Evolutionary conservation across 2,113 vertebrate genomes (phyloP).

Genomic region (Xenopus tropicalis): UCB_Xtro_10.0 CM004443.2:141789501-141790000

Average conservation of each 20-base stretch:
- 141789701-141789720: not conserved
- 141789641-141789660: slow-evolving; percentile 35
- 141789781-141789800: not conserved
- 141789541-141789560: too few species aligned
- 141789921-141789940: not conserved
- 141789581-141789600: too few species aligned
- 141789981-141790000: too few species aligned
- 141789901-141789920: not conserved
- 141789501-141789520: too few species aligned
- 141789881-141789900: slow-evolving; percentile 11
- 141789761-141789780: not conserved
- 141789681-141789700: not conserved
- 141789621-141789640: slow-evolving; percentile 11
- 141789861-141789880: slow-evolving; percentile 8
- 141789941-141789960: too few species aligned
- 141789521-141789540: too few species aligned
- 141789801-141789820: slow-evolving; percentile 41
- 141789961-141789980: too few species aligned
- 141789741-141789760: not conserved
- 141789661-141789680: not conserved
- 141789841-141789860: not conserved
- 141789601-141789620: slow-evolving; percentile 4
- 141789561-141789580: too few species aligned
- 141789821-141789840: slow-evolving; percentile 15
- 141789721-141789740: slow-evolving; percentile 16